Conservation (phyloP, 2,797 vertebrate species). For the Rhincodon typus region DNA sequence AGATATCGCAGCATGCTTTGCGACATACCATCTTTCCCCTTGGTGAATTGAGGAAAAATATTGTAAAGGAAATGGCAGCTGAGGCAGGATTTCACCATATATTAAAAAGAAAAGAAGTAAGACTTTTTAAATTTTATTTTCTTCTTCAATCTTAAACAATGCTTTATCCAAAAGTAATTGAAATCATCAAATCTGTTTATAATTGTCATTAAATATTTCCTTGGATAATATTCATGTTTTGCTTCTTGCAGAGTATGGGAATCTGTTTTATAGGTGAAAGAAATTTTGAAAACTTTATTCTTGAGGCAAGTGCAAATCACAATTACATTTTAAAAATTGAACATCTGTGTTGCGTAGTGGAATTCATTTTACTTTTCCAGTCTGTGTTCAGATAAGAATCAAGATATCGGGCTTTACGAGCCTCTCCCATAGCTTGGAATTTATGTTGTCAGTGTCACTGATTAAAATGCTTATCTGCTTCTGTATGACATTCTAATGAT, state of each 20-base stretch:
- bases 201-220: neutral
- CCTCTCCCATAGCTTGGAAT: neutral
- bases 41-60: slow-evolving; percentile 79
- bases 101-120: slow-evolving; percentile 87
- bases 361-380: neutral
- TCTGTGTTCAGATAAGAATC: neutral
- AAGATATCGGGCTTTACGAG: neutral
- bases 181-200: neutral
- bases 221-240: neutral
- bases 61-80: slow-evolving; percentile 85
- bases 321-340: neutral
- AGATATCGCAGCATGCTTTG: slow-evolving; percentile 83
- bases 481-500: neutral
- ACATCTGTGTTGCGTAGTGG: neutral
- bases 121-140: neutral
- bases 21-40: slow-evolving; percentile 80
- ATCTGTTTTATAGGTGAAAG: slow-evolving; percentile 92
- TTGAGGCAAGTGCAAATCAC: slow-evolving; percentile 65
- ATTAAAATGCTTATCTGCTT: neutral
- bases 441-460: neutral
- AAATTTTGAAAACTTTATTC: slow-evolving; percentile 84
- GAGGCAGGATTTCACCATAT: slow-evolving; percentile 81
- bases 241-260: slow-evolving; percentile 81
- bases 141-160: neutral
- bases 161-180: neutral